Evolutionary conservation across 1,140 invertebrate species (phyloP).

Genomic region (Lasioglossum albipes): DNA sequence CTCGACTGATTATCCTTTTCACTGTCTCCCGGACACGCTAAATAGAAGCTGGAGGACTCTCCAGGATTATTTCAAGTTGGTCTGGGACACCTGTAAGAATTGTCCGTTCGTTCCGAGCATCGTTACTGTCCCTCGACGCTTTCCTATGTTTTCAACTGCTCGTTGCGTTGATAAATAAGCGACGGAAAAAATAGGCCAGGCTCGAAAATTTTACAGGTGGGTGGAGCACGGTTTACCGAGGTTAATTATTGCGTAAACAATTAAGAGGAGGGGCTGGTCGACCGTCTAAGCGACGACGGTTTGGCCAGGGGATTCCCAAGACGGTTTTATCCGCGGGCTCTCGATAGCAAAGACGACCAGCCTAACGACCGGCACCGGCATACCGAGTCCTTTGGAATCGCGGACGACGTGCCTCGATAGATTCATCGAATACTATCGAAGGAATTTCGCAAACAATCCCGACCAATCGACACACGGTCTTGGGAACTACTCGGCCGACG

Average conservation of each 20-base stretch:
- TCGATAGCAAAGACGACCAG: conserved; percentile 69
- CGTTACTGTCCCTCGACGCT: too few relatives aligned
- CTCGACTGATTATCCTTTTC: too few relatives aligned
- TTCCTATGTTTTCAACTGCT: too few relatives aligned
- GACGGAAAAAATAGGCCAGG: too few relatives aligned
- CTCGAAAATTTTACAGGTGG: neutral
- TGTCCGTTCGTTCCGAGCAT: too few relatives aligned
- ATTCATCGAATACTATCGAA: conserved; percentile 81
- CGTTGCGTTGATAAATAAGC: too few relatives aligned
- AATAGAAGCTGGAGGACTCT: too few relatives aligned
- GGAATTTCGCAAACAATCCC: conserved; percentile 79
- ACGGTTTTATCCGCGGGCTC: conserved; percentile 63
- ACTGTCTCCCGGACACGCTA: too few relatives aligned
- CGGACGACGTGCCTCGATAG: conserved; percentile 78
- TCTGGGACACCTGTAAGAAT: too few relatives aligned
- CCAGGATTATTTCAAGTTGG: too few relatives aligned
- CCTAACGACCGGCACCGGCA: conserved; percentile 75
- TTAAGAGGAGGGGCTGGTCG: conserved; percentile 28
- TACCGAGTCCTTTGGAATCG: conserved; percentile 66
- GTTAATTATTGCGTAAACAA: conserved; percentile 60
- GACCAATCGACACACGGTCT: conserved; percentile 77
- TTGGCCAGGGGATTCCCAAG: conserved; percentile 56
- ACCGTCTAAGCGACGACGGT: conserved; percentile 48
- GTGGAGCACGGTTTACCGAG: neutral
- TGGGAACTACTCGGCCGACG: conserved; percentile 75